These are phyloP conservation scores for Thymelicus lineola DNA, from an alignment of 2,888 invertebrate species.

Conservation along the genomic window DNA sequence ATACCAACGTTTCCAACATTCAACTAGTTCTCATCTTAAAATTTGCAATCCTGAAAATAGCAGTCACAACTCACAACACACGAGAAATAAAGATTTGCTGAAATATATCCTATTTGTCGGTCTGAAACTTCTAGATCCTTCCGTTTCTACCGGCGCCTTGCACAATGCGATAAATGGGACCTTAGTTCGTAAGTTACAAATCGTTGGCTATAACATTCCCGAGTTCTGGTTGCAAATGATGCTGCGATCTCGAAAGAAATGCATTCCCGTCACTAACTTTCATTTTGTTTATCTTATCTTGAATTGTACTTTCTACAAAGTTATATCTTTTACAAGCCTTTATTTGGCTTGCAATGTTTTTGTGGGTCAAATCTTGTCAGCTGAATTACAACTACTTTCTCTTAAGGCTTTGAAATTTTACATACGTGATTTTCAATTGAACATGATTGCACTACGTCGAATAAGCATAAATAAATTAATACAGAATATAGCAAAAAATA, in stretches of 20 bases:
- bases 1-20: no score
- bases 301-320: not conserved
- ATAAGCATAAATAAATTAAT: no score
- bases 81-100: constrained; percentile 1
- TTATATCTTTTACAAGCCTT: no score
- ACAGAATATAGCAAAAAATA: no score
- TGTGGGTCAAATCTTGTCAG: no score
- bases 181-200: constrained; percentile 23
- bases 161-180: constrained; percentile 18
- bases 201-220: constrained; percentile 1
- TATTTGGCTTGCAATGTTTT: no score
- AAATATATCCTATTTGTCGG: constrained; percentile 19
- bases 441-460: no score
- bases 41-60: not conserved
- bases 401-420: no score
- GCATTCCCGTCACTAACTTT: not conserved
- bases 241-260: constrained; percentile 4
- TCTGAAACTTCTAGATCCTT: constrained; percentile 12
- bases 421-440: no score
- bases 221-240: constrained; percentile 19
- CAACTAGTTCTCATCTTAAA: not conserved
- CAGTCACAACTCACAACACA: not conserved
- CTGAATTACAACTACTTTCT: no score
- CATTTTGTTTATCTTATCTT: not conserved
- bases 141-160: not conserved